These are phyloP conservation scores for Cephus pygmeus DNA, from an alignment of 2,888 invertebrate species.

Conservation along the genomic window DNA sequence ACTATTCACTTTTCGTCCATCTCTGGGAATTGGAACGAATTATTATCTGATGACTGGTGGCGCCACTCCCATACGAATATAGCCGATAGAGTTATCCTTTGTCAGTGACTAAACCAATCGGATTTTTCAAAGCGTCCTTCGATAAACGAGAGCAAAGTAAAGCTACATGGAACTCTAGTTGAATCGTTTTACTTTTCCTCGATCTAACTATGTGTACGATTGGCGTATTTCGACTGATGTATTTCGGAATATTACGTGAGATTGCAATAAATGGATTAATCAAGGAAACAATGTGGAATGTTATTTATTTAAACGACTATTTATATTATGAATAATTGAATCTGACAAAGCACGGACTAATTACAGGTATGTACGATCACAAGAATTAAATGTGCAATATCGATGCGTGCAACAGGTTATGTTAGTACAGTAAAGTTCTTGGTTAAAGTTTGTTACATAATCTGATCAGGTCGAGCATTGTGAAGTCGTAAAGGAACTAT, in stretches of 20 bases:
- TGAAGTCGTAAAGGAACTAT: not conserved
- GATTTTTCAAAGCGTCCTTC: not conserved
- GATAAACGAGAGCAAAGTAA: not conserved
- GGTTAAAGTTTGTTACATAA: not conserved
- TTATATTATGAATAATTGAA: not conserved
- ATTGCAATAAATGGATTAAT: not conserved
- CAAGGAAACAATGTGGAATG: not conserved
- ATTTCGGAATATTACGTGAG: not conserved
- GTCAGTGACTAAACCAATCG: not conserved
- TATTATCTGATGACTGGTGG: slow-evolving; percentile 38
- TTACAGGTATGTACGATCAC: not conserved
- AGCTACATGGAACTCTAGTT: not conserved
- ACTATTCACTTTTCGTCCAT: not conserved
- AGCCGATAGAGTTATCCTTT: not conserved
- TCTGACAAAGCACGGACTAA: not conserved
- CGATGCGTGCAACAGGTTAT: not conserved
- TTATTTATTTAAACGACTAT: not conserved
- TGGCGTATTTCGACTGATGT: not conserved
- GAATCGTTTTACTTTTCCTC: not conserved
- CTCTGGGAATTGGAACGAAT: slow-evolving; percentile 43
- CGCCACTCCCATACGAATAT: not conserved
- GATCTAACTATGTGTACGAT: not conserved
- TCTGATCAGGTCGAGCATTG: not conserved
- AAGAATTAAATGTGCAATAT: not conserved
- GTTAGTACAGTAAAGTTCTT: not conserved